phyloP scores from a whole-genome alignment of 2,797 vertebrate species.

The Brachyalestes nurse region DNA sequence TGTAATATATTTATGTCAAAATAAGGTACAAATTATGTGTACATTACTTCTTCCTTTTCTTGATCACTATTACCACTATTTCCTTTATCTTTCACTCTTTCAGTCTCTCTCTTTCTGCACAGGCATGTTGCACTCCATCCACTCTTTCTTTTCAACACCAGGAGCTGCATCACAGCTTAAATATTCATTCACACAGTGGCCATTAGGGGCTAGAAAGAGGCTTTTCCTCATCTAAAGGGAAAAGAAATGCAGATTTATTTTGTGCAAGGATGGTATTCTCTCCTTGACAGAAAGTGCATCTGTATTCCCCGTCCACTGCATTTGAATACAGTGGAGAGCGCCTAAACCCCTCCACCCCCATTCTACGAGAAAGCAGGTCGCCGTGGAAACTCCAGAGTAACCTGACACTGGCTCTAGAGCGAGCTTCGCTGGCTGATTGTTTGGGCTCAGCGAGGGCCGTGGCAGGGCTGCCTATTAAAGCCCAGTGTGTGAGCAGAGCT shows the following conservation, averaged over 20 bases:
- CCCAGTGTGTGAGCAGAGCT: slow-evolving; percentile 50
- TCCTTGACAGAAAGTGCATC: slow-evolving; percentile 40
- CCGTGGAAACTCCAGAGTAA: slow-evolving; percentile 60
- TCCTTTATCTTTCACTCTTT: too few relatives aligned
- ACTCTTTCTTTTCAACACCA: slow-evolving; percentile 23
- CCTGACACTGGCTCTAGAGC: slow-evolving; percentile 54
- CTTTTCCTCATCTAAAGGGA: slow-evolving; percentile 39
- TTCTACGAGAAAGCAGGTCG: slow-evolving; percentile 50
- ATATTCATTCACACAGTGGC: slow-evolving; percentile 21
- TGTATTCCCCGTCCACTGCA: slow-evolving; percentile 33
- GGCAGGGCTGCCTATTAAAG: slow-evolving; percentile 58
- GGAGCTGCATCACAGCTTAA: slow-evolving; percentile 13
- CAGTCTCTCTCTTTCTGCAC: background rate
- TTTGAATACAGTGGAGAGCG: slow-evolving; percentile 53
- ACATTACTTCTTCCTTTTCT: too few relatives aligned
- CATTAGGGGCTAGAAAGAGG: slow-evolving; percentile 47
- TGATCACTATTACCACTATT: too few relatives aligned
- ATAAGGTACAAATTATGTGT: too few relatives aligned
- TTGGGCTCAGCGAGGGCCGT: slow-evolving; percentile 48
- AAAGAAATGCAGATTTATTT: slow-evolving; percentile 30
- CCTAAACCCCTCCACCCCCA: slow-evolving; percentile 35
- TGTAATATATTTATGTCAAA: too few relatives aligned
- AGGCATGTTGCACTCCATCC: background rate
- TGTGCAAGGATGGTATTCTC: slow-evolving; percentile 33
- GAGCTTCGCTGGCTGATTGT: slow-evolving; percentile 51